Conservation (phyloP, 2,113 vertebrate species). For the Nycticorax nycticorax region DNA sequence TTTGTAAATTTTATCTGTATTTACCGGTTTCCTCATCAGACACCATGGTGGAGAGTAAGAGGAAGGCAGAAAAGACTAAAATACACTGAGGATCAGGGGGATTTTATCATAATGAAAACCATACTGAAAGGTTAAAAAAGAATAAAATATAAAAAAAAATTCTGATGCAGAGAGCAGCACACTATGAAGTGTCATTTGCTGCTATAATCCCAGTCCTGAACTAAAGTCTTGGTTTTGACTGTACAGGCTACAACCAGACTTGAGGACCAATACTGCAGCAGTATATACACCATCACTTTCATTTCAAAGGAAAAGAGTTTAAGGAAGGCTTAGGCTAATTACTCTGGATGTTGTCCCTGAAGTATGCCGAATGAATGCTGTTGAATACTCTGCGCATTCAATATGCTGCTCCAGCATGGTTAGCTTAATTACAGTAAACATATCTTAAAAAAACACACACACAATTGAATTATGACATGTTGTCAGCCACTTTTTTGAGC, state of each 20-base stretch:
- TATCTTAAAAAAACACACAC: background rate
- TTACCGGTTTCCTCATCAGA: background rate
- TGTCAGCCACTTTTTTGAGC: background rate
- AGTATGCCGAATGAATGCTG: background rate
- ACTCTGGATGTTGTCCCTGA: background rate
- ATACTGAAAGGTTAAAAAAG: background rate
- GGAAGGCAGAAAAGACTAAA: background rate
- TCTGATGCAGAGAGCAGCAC: background rate
- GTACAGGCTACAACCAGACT: background rate
- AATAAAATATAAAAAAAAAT: background rate
- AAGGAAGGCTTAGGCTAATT: background rate
- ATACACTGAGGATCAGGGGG: background rate
- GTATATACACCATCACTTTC: background rate
- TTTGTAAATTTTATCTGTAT: background rate
- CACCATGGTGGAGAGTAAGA: background rate
- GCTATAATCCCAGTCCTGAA: background rate
- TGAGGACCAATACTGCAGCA: fast-evolving
- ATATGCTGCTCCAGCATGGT: background rate
- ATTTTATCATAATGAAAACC: background rate
- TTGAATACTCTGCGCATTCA: background rate
- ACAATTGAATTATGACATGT: background rate
- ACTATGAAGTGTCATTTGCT: background rate
- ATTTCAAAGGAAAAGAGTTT: background rate
- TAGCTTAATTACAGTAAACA: constrained; percentile 28
- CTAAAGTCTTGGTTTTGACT: background rate